phyloP scores from a whole-genome alignment of 2,797 vertebrate genomes.

The Pyrocephalus nanus region DNA sequence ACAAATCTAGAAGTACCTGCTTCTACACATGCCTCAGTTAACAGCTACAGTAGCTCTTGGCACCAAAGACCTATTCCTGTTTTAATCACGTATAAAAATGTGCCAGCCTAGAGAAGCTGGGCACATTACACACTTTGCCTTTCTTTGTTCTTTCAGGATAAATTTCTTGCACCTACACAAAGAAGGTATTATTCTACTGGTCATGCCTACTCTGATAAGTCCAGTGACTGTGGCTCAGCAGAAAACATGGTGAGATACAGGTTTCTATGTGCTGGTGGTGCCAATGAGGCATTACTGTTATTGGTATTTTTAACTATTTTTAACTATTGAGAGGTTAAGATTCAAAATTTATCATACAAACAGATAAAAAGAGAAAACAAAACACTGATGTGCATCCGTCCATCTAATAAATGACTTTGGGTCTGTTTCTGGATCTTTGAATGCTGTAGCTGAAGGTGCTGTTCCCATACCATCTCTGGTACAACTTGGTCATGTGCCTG shows the following conservation, averaged over 20 bases:
- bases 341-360: neutral
- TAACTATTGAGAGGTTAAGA: neutral
- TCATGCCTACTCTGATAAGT: neutral
- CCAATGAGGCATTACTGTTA: neutral
- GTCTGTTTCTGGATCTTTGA: neutral
- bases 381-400: neutral
- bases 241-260: neutral
- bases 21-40: neutral
- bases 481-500: neutral
- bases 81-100: neutral
- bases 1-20: neutral
- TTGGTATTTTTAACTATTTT: neutral
- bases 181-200: neutral
- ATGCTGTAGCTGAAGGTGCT: neutral
- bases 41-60: neutral
- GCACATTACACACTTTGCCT: neutral
- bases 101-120: neutral
- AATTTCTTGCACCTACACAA: neutral
- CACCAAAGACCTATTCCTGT: neutral
- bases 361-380: neutral
- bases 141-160: neutral
- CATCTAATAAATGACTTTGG: neutral
- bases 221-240: neutral
- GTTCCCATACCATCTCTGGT: neutral
- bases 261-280: neutral